Conservation (phyloP, 1,140 invertebrate genomes). For the Drosophila neocordata region DNA sequence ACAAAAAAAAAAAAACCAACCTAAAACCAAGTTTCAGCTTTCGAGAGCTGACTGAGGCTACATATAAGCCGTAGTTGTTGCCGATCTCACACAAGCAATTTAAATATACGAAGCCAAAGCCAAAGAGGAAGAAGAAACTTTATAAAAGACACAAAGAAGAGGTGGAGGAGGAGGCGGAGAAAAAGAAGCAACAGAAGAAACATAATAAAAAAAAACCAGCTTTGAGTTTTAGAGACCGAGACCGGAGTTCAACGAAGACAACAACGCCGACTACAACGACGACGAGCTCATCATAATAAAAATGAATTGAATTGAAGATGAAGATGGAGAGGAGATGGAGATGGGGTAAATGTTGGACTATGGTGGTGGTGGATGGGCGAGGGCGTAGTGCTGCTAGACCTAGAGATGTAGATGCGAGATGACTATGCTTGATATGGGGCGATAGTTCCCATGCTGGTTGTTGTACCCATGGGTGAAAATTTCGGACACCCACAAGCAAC, state of each 20-base stretch:
- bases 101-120: conserved; percentile 63
- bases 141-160: conserved; percentile 65
- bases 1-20: conserved; percentile 45
- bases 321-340: neutral
- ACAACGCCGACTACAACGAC: conserved; percentile 36
- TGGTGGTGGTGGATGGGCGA: conserved; percentile 22
- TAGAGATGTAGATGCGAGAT: conserved; percentile 67
- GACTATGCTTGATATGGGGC: conserved; percentile 36
- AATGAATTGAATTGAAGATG: conserved; percentile 76
- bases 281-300: conserved; percentile 74
- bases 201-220: conserved; percentile 46
- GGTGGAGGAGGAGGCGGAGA: conserved; percentile 24
- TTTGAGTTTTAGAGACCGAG: conserved; percentile 49
- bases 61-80: conserved; percentile 46
- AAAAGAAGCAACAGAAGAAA: conserved; percentile 26
- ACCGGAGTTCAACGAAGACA: conserved; percentile 39
- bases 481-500: conserved; percentile 28
- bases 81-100: conserved; percentile 73
- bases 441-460: conserved; percentile 63
- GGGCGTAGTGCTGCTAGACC: conserved; percentile 14
- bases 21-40: conserved; percentile 67
- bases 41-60: conserved; percentile 43
- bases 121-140: conserved; percentile 77
- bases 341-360: neutral
- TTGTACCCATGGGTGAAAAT: conserved; percentile 8